A percentile compares a stretch with the other conserved stretches of the same genome.
These are phyloP conservation scores for Melanocharis versteri DNA, from an alignment of 2,113 vertebrate genomes.

Conservation along the genomic window DNA sequence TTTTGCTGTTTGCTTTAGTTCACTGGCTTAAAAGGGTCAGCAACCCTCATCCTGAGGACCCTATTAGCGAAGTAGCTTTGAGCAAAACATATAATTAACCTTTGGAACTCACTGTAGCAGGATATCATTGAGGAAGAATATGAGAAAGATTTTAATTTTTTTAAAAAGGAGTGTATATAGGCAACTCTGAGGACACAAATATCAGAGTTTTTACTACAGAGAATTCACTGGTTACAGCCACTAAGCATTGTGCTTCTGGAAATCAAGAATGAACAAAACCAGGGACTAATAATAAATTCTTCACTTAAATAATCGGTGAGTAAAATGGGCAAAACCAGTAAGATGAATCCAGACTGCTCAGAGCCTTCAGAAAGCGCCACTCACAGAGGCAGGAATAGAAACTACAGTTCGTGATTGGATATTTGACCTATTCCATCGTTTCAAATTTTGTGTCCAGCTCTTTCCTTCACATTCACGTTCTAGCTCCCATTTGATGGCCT, in stretches of 20 bases:
- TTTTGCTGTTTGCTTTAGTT: slow-evolving; percentile 30
- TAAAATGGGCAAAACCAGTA: not conserved
- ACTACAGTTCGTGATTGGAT: not conserved
- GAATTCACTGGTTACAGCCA: not conserved
- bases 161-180: not conserved
- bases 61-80: slow-evolving; percentile 30
- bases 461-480: not conserved
- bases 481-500: not conserved
- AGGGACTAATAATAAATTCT: not conserved
- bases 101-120: slow-evolving; percentile 18
- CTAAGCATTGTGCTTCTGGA: not conserved
- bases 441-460: not conserved
- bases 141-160: not conserved
- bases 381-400: not conserved
- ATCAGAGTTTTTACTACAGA: not conserved
- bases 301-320: not conserved
- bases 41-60: not conserved
- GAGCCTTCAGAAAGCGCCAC: not conserved
- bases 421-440: not conserved
- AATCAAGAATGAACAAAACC: not conserved
- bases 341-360: not conserved
- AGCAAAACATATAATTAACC: slow-evolving; percentile 42
- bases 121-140: slow-evolving; percentile 31
- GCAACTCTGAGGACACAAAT: not conserved
- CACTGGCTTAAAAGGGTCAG: slow-evolving; percentile 46